Conservation (phyloP, 2,797 vertebrate genomes). For the Trematomus bernacchii region DNA sequence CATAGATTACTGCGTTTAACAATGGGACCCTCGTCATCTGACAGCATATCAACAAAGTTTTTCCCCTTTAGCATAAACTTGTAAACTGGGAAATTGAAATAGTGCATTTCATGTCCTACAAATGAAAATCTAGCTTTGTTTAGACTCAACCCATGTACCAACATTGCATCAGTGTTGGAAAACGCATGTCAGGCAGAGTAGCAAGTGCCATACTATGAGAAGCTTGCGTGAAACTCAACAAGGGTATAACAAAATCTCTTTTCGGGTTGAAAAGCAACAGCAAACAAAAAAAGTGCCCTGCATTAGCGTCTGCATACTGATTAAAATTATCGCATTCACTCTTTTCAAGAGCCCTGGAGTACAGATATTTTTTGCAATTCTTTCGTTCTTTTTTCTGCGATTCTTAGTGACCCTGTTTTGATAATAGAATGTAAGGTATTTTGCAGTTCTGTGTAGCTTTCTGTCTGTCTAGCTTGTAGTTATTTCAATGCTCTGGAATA, state of each 20-base stretch:
- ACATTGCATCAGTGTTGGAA: slow-evolving; percentile 72
- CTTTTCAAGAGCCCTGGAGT: slow-evolving; percentile 67
- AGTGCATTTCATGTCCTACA: slow-evolving; percentile 97
- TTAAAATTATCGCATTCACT: slow-evolving; percentile 58
- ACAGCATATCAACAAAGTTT: slow-evolving; percentile 90
- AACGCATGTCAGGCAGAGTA: slow-evolving; percentile 89
- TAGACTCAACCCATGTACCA: slow-evolving; percentile 93
- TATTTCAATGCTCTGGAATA: slow-evolving; percentile 73
- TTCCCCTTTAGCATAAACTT: slow-evolving; percentile 92
- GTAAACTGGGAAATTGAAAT: slow-evolving; percentile 99
- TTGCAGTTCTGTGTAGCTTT: slow-evolving; percentile 75
- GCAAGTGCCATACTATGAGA: slow-evolving; percentile 91
- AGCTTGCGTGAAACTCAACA: slow-evolving; percentile 87
- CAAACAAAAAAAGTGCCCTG: slow-evolving; percentile 83
- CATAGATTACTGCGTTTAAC: slow-evolving; percentile 82
- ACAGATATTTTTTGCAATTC: slow-evolving; percentile 59
- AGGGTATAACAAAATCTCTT: slow-evolving; percentile 80
- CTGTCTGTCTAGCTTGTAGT: slow-evolving; percentile 72
- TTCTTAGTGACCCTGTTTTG: slow-evolving; percentile 89
- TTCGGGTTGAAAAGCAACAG: slow-evolving; percentile 89
- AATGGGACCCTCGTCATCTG: slow-evolving; percentile 85
- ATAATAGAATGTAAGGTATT: slow-evolving; percentile 68
- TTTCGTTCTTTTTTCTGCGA: slow-evolving; percentile 75
- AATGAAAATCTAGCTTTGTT: slow-evolving; percentile 89
- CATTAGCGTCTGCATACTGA: slow-evolving; percentile 75